Base-by-base conservation (phyloP, 2,113 vertebrate genomes). In the Cochlearius cochlearius region DNA sequence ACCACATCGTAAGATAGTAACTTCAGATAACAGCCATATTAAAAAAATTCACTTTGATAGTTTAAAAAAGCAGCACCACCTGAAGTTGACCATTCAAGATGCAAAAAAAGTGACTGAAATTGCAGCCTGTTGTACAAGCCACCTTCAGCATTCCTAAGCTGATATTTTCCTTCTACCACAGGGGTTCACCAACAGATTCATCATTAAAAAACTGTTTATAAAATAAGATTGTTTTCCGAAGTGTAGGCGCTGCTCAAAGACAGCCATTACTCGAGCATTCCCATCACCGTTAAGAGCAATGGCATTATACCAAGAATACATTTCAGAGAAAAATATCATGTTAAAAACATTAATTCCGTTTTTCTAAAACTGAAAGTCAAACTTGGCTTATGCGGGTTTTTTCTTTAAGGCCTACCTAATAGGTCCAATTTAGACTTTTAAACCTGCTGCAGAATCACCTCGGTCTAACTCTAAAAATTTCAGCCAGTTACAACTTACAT, bases 91-190 rank as follows among this genome's bases (percentile, higher is more conserved):
- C 68, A 39, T 3, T 66, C 7, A 52, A 72, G 49, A 64, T 7
- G 5, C 25, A 63, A 58, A 79, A 79, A 29, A 69, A 26, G 15
- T 18, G 29, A 56, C 27, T 0, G 0, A 81, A 26, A 36, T 16
- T 0, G 0, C 22, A 41, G 59, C 11, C n/a, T 38, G 20, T 3
- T 53, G 1, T 2, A 18, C 2, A 2, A 26, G 9, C 3, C 10
- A 56, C 4, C 12, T 27, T 50, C 52, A 78, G 59, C n/a, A 36
- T 5, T 80, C 39, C 45, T 34, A 62, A 32, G 10, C 5, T n/a
- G 8, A 52, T 22, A 23, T 43, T 23, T 36, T 27, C 22, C 19
- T 73, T 62, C 27, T 30, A 55, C 23, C 52, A 23, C 10, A 47
- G 6, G 1, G 1, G 5, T 8, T 83, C 32, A 14, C 7, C 12